Conservation (phyloP, 2,888 invertebrate genomes). For the Octonoba sinensis region DNA sequence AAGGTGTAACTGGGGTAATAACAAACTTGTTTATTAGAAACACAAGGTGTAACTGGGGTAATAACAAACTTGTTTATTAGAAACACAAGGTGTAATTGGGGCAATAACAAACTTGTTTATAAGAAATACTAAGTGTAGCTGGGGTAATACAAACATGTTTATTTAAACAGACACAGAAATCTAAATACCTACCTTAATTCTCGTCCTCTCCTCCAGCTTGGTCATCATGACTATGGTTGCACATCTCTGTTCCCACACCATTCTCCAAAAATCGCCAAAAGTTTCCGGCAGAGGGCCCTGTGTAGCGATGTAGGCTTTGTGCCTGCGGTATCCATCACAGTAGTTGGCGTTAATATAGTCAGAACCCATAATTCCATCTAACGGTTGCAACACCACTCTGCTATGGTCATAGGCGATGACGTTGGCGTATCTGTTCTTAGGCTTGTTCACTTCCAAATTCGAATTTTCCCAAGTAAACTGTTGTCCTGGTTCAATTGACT, state of each 20-base stretch:
- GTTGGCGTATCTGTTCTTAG: constrained; percentile 99
- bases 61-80: no score
- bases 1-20: no score
- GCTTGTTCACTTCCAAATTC: constrained; percentile 96
- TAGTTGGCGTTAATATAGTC: constrained; percentile 99
- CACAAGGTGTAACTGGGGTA: no score
- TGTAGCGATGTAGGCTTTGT: constrained; percentile 98
- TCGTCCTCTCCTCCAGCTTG: constrained; percentile 93
- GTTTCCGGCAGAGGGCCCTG: constrained; percentile 98
- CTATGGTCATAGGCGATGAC: constrained; percentile 99
- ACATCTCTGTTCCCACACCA: constrained; percentile 98
- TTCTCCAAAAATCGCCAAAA: constrained; percentile 98
- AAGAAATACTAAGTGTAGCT: no score
- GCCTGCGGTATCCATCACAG: constrained; percentile 98
- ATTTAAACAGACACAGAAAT: no score
- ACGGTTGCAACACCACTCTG: constrained; percentile 89
- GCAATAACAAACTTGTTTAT: no score
- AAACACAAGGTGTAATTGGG: no score
- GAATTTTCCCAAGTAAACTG: constrained; percentile 99
- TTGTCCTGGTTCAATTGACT: constrained; percentile 97
- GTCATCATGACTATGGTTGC: constrained; percentile 99
- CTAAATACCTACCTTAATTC: constrained; percentile 78
- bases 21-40: no score
- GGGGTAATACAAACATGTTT: no score
- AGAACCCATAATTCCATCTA: constrained; percentile 89